A percentile compares a stretch with the other conserved stretches of the same genome.
Evolutionary conservation across 2,113 vertebrate species (phyloP).

Genomic region (Cinclus cinclus): DNA sequence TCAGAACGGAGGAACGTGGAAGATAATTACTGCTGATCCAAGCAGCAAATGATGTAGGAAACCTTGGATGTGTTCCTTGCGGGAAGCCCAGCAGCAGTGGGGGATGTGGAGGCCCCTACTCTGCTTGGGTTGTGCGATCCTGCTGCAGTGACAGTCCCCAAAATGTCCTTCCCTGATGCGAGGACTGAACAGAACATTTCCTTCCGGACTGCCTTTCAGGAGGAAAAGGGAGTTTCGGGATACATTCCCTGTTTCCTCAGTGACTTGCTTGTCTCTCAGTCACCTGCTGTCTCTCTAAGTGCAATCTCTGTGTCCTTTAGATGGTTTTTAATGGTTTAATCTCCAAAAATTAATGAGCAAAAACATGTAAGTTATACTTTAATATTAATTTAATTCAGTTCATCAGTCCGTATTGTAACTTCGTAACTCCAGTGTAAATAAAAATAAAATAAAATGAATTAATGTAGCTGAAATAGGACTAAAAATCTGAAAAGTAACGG

Average conservation of each 20-base stretch:
- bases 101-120: background rate
- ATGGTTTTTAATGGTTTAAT: background rate
- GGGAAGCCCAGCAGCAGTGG: background rate
- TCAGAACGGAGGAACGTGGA: background rate
- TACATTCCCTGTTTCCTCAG: background rate
- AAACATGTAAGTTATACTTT: background rate
- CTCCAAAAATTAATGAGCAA: background rate
- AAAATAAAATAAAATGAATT: background rate
- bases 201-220: background rate
- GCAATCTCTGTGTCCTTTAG: background rate
- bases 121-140: background rate
- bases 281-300: accelerated
- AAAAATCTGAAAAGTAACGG: background rate
- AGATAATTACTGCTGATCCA: background rate
- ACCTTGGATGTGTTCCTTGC: accelerated
- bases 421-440: background rate
- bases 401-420: background rate
- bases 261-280: background rate
- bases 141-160: background rate
- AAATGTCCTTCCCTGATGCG: background rate
- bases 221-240: background rate
- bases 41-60: accelerated
- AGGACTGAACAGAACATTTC: accelerated
- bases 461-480: background rate
- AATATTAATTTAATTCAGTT: background rate